Evolutionary conservation across 2,888 invertebrate genomes (phyloP).

Genomic region (Aplocera efformata): DNA sequence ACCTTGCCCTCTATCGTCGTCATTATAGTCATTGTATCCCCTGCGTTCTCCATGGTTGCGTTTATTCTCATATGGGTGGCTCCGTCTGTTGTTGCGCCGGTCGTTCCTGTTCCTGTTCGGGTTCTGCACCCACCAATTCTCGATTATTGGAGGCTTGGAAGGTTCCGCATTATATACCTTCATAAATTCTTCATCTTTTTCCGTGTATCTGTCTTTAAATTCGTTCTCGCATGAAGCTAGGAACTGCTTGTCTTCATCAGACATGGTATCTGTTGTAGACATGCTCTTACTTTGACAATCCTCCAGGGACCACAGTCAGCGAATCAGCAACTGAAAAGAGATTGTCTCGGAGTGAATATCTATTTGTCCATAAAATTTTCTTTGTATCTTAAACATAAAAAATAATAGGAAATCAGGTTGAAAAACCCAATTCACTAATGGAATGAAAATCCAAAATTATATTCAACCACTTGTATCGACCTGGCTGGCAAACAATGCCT

Average conservation of each 20-base stretch:
- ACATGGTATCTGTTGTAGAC: slow-evolving; percentile 52
- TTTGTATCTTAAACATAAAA: no score
- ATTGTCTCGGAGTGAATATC: no score
- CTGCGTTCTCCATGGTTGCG: slow-evolving; percentile 32
- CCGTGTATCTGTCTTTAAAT: slow-evolving; percentile 82
- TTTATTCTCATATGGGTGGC: slow-evolving; percentile 39
- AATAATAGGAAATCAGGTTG: no score
- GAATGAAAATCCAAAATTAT: no score
- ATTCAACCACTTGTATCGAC: no score
- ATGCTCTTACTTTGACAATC: slow-evolving; percentile 33
- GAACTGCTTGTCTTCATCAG: slow-evolving; percentile 80
- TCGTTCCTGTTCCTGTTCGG: slow-evolving; percentile 52
- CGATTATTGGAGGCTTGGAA: slow-evolving; percentile 80
- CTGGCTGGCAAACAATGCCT: no score
- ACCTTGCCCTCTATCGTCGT: slow-evolving; percentile 33
- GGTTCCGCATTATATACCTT: slow-evolving; percentile 59
- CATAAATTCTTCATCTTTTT: slow-evolving; percentile 82
- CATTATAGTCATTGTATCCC: slow-evolving; percentile 30
- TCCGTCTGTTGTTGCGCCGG: slow-evolving; percentile 44
- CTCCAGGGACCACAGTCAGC: slow-evolving; percentile 36
- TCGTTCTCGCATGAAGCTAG: slow-evolving; percentile 82
- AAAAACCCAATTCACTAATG: no score
- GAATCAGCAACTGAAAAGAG: slow-evolving; percentile 50
- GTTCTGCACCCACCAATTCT: slow-evolving; percentile 73
- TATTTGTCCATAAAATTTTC: no score